Conservation (phyloP, 2,797 vertebrate genomes). For the Lophius americanus region DNA sequence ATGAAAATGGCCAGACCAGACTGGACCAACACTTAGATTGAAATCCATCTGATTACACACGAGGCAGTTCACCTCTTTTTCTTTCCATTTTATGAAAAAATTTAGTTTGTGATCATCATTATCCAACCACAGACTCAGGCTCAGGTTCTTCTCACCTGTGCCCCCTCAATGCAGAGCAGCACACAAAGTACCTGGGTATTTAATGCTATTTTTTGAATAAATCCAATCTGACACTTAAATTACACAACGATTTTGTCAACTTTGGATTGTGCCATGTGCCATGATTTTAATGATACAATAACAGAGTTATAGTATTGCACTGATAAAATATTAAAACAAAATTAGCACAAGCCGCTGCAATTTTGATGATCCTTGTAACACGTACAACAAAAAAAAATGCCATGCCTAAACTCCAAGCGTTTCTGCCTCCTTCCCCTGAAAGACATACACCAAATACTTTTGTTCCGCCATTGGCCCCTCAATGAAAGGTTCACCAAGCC, state of each 20-base stretch:
- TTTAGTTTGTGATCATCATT: slow-evolving; percentile 27
- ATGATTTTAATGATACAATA: slow-evolving; percentile 68
- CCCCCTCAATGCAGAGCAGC: neutral
- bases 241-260: slow-evolving; percentile 43
- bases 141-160: neutral
- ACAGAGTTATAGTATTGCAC: slow-evolving; percentile 62
- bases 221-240: slow-evolving; percentile 58
- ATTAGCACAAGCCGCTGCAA: slow-evolving; percentile 69
- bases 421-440: slow-evolving; percentile 32
- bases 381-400: slow-evolving; percentile 71
- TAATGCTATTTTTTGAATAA: slow-evolving; percentile 43
- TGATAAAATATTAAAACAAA: slow-evolving; percentile 80
- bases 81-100: slow-evolving; percentile 35
- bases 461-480: slow-evolving; percentile 58
- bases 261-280: slow-evolving; percentile 64
- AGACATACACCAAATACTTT: slow-evolving; percentile 45
- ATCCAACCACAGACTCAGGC: slow-evolving; percentile 2
- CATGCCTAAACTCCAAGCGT: slow-evolving; percentile 59
- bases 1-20: slow-evolving; percentile 57
- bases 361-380: slow-evolving; percentile 83
- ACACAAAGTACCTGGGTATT: slow-evolving; percentile 19
- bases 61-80: slow-evolving; percentile 41
- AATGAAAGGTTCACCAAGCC: slow-evolving; percentile 72
- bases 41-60: slow-evolving; percentile 51
- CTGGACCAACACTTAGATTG: slow-evolving; percentile 31